These are phyloP conservation scores for Drosophila formosana DNA, from an alignment of 2,888 invertebrate genomes.

Conservation along the genomic window DNA sequence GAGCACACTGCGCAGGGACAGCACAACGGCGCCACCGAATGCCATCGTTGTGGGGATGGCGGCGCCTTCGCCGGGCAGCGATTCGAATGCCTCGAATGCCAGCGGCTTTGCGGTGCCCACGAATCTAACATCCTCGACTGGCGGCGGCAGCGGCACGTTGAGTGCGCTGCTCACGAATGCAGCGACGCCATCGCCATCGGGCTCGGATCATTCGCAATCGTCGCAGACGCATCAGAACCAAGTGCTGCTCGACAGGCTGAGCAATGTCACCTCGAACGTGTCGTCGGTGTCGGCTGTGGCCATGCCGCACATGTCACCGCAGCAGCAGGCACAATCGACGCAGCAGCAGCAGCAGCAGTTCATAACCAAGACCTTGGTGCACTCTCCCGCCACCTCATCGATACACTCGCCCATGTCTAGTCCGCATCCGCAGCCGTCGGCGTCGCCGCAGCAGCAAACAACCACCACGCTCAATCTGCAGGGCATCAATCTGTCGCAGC, in stretches of 20 bases:
- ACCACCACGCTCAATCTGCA: slow-evolving; percentile 87
- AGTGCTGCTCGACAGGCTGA: slow-evolving; percentile 83
- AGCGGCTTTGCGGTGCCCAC: slow-evolving; percentile 87
- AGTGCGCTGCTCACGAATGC: slow-evolving; percentile 87
- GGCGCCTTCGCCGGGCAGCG: slow-evolving; percentile 85
- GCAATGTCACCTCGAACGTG: slow-evolving; percentile 79
- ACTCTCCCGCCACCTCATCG: slow-evolving; percentile 84
- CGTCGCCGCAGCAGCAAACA: slow-evolving; percentile 84
- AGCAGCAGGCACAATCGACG: slow-evolving; percentile 74
- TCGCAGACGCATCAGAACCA: slow-evolving; percentile 82
- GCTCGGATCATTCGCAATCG: slow-evolving; percentile 83
- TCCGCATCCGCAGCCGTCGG: slow-evolving; percentile 86
- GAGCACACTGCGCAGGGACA: slow-evolving; percentile 85
- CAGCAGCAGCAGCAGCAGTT: slow-evolving; percentile 78
- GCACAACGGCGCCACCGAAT: slow-evolving; percentile 83
- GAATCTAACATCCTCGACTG: slow-evolving; percentile 57
- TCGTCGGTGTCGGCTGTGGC: slow-evolving; percentile 68
- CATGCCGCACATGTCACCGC: slow-evolving; percentile 83
- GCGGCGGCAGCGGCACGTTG: slow-evolving; percentile 70
- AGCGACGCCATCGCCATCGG: slow-evolving; percentile 83
- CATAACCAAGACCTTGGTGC: slow-evolving; percentile 83
- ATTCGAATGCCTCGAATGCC: slow-evolving; percentile 85
- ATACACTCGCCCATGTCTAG: slow-evolving; percentile 87
- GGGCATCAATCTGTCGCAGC: slow-evolving; percentile 90
- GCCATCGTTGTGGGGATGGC: slow-evolving; percentile 86